Base-by-base conservation (phyloP, 2,888 invertebrate genomes). In the Drosophila anceps region DNA sequence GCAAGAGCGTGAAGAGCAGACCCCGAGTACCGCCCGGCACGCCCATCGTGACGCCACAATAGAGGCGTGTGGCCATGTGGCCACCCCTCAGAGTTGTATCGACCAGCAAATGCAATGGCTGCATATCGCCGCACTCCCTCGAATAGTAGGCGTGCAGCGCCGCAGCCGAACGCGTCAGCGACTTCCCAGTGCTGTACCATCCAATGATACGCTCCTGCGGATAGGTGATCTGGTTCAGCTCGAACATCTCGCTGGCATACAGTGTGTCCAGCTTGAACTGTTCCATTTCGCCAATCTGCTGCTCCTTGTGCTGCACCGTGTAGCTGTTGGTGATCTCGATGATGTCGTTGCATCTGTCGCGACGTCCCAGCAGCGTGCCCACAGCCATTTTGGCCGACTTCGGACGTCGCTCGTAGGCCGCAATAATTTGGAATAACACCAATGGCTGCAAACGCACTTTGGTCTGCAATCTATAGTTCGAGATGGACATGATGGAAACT, bases 11-110 rank as follows among this genome's bases (percentile, higher is more conserved):
- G 43, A 88, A 86, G 53, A 86, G 41, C 6, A 80, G 46, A 0
- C 86, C 88, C 12, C 64, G 64, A 7, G 82, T 80, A 9, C 86
- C 86, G 3, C 76, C 86, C 3, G 86, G 86, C 10, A 86, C 86
- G 2, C 86, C 88, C 10, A 73, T 70, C 2, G 35, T 41, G 13
- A 81, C 72, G n/a, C 61, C 84, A 6, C 68, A 76, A 53, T 68
- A 88, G 12, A 88, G 70, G 13, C 69, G 76, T 2, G 61, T 76
- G 1, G 15, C 55, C 9, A 88, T 24, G 5, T 67, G 69, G 0
- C 70, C 69, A 6, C 58, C 54, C 0, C 69, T 55, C 50, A 88
- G 44, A 0, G 74, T 59, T 0, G 80, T 74, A 27, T 88, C 86
- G 29, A 86, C 64, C 9, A 84, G 65, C 61, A 86, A 12, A 51